Conservation (phyloP, 2,888 invertebrate genomes). For the Cybosia mesomella region DNA sequence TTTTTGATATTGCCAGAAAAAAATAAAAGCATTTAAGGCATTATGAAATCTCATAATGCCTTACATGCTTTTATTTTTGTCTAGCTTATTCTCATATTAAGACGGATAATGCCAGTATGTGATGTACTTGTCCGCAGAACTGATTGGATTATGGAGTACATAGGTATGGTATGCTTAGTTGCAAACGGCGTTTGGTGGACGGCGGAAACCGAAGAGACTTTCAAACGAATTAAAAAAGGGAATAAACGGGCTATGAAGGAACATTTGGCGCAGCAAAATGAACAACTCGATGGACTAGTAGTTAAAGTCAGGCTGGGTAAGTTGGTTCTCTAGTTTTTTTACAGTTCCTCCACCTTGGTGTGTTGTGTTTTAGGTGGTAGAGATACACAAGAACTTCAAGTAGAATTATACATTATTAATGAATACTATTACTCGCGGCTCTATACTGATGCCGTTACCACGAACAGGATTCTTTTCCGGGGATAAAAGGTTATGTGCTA, state of each 20-base stretch:
- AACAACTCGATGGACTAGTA: slow-evolving; percentile 94
- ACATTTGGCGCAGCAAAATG: slow-evolving; percentile 92
- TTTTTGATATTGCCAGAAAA: too few species aligned
- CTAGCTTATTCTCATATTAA: neutral
- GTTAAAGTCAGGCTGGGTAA: slow-evolving; percentile 88
- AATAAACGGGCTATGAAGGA: slow-evolving; percentile 96
- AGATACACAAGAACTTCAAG: too few species aligned
- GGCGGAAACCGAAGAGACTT: slow-evolving; percentile 97
- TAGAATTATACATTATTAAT: too few species aligned
- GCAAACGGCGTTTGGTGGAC: slow-evolving; percentile 98
- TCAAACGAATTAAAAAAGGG: slow-evolving; percentile 89
- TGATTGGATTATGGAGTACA: slow-evolving; percentile 96
- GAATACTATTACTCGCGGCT: too few species aligned
- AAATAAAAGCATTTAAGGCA: too few species aligned
- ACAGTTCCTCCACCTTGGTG: too few species aligned
- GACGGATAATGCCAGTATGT: neutral
- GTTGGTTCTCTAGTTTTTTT: neutral
- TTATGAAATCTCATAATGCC: too few species aligned
- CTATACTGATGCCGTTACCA: too few species aligned
- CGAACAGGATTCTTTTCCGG: too few species aligned
- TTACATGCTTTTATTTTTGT: too few species aligned
- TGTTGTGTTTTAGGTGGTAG: too few species aligned
- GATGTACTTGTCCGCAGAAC: slow-evolving; percentile 81
- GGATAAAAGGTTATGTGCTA: too few species aligned
- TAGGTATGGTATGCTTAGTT: slow-evolving; percentile 94